Evolutionary conservation across 2,888 invertebrate genomes (phyloP).

Genomic region (Teleiodes luculella): DNA sequence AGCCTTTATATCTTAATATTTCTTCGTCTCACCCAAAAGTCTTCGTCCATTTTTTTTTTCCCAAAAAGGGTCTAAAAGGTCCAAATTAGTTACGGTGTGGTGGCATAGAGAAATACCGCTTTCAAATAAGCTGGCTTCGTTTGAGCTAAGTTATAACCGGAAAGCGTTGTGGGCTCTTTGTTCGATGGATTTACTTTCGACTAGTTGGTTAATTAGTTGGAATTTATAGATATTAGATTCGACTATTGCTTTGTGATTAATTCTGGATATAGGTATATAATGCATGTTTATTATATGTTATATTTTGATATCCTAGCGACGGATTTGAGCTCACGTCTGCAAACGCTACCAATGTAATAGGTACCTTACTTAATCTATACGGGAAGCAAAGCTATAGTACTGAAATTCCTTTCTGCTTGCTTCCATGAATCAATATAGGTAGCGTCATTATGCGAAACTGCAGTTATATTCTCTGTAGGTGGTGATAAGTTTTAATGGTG

Average conservation of each 20-base stretch:
- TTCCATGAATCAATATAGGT: too few relatives aligned
- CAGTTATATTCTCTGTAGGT: too few relatives aligned
- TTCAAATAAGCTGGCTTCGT: slow-evolving; percentile 25
- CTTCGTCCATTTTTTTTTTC: slow-evolving; percentile 53
- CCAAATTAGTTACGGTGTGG: slow-evolving; percentile 66
- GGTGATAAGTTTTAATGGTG: too few relatives aligned
- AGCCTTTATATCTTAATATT: slow-evolving; percentile 25
- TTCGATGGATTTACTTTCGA: slow-evolving; percentile 9
- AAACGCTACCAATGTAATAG: too few relatives aligned
- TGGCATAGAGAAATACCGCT: slow-evolving; percentile 46
- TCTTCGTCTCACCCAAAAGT: slow-evolving; percentile 41
- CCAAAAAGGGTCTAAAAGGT: slow-evolving; percentile 55
- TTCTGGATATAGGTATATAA: too few relatives aligned
- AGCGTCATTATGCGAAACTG: too few relatives aligned
- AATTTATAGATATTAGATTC: background rate
- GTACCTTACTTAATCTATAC: too few relatives aligned
- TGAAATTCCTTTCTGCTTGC: too few relatives aligned
- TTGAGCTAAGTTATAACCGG: slow-evolving; percentile 32
- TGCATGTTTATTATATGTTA: too few relatives aligned
- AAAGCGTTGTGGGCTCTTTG: slow-evolving; percentile 18
- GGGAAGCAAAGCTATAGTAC: too few relatives aligned
- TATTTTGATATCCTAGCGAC: too few relatives aligned
- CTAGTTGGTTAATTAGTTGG: background rate
- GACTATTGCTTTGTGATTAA: background rate
- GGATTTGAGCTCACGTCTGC: too few relatives aligned